Evolutionary conservation across 2,888 invertebrate species (phyloP), one percentile per base, ranked within the genome.

Genomic region (Epinotia bilunana): DNA sequence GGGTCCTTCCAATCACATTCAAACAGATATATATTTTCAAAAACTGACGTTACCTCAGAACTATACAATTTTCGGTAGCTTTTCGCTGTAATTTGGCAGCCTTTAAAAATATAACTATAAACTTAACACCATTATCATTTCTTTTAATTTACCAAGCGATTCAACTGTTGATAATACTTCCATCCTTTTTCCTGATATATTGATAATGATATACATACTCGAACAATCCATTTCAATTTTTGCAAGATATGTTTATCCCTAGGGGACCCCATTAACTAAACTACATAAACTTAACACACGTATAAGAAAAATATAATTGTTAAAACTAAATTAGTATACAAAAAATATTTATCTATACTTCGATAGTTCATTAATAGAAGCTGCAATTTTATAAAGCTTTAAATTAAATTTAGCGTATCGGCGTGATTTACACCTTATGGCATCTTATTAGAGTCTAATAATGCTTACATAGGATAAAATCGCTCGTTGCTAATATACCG

Each of bases 291-390:
- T 76, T 73, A 67, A 76, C 39, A 74, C 71, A 71, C 28, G 43
- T 74, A 55, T 62, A 68, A 78, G 75, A 75, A 75, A 77, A 75
- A 75, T 73, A 77, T 75, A 68, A 70, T 75, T 72, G 71, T 77
- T 69, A 68, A 74, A 72, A 61, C 75, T 68, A 74, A 74, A 76
- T 72, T 74, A 76, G 72, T 72, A 74, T 74, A 74, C 67, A 67
- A 77, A 75, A 63, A 77, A 78, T 77, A 78, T 71, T 71, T 57
- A 65, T 75, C 72, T 75, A 78, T 74, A 70, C 62, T 69, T 62
- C 57, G 43, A 73, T 60, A 69, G 55, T 73, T 73, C 43, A 71
- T 72, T 63, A 69, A 72, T 72, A 72, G 53, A 62, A 74, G 74
- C 71, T 28, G 60, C 39, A n/a, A 60, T 74, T 58, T 33, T 49